Conservation (phyloP, 2,797 vertebrate species). For the Diglossa cyanea region DNA sequence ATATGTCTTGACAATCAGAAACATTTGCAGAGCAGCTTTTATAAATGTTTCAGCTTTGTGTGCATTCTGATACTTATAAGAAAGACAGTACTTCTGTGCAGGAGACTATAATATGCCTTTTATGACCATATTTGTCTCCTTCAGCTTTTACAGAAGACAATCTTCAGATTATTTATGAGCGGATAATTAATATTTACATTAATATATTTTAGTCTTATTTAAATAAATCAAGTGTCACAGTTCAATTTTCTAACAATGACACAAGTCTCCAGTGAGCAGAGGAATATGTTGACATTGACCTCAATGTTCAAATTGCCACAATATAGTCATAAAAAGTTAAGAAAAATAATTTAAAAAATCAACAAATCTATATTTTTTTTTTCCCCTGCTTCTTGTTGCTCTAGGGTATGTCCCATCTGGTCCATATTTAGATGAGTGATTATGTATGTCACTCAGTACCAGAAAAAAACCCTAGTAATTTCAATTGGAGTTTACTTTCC, state of each 20-base stretch:
- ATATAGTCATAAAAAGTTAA: neutral
- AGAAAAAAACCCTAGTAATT: neutral
- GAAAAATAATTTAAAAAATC: neutral
- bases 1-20: neutral
- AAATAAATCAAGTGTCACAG: neutral
- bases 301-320: neutral
- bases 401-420: neutral
- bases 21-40: neutral
- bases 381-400: neutral
- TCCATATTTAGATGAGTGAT: constrained; percentile 5
- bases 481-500: constrained; percentile 2
- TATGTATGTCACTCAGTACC: neutral
- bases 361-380: neutral
- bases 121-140: neutral
- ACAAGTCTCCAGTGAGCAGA: neutral
- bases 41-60: neutral
- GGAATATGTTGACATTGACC: neutral
- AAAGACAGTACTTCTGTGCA: neutral
- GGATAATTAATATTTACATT: constrained; percentile 8
- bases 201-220: neutral
- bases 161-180: neutral
- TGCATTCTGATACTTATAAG: neutral
- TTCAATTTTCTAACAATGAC: neutral
- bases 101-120: neutral
- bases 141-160: neutral